Conservation (phyloP, 1,140 invertebrate species). For the Ruditapes philippinarum region DNA sequence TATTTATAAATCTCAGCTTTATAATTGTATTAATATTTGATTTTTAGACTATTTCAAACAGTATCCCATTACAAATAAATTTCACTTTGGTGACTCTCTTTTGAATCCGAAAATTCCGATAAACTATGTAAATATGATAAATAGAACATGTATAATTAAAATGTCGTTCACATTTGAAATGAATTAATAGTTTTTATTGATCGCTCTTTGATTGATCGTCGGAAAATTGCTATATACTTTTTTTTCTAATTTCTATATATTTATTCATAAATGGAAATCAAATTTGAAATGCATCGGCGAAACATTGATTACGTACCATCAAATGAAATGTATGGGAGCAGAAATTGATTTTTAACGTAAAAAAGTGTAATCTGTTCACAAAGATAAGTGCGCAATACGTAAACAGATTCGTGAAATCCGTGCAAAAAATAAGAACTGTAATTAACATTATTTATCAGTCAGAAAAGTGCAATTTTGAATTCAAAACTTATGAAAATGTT, state of each 20-base stretch:
- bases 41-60: background rate
- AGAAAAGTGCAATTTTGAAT: too few relatives aligned
- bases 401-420: too few relatives aligned
- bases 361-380: too few relatives aligned
- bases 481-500: too few relatives aligned
- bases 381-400: too few relatives aligned
- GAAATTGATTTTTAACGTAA: too few relatives aligned
- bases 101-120: background rate
- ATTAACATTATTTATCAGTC: too few relatives aligned
- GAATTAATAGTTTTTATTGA: background rate
- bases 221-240: background rate
- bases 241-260: background rate
- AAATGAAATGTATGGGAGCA: too few relatives aligned
- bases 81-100: background rate
- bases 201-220: background rate
- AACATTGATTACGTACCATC: too few relatives aligned
- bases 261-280: background rate
- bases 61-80: constrained; percentile 11
- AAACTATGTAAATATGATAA: background rate
- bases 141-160: background rate
- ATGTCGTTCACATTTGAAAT: background rate
- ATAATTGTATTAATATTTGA: background rate
- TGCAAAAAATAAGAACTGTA: too few relatives aligned
- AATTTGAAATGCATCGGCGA: too few relatives aligned
- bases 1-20: background rate